Percentiles rank a stretch among this genome's conserved stretches.
Evolutionary conservation across 2,113 vertebrate species (phyloP).

Genomic region (Phrynosoma blainvillii): DNA sequence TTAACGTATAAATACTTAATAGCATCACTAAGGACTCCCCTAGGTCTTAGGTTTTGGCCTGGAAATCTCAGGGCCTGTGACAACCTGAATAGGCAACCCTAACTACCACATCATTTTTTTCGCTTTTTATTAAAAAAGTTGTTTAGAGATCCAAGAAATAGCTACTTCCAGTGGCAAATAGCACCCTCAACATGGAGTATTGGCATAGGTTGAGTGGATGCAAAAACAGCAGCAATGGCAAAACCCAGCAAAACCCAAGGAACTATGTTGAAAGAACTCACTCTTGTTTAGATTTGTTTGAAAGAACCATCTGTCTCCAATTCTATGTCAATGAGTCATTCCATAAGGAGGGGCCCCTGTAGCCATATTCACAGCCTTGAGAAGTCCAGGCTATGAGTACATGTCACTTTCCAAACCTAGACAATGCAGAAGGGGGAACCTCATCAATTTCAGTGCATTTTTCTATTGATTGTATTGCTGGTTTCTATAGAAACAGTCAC

Average conservation of each 20-base stretch:
- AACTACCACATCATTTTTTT: not conserved
- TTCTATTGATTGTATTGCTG: slow-evolving; percentile 69
- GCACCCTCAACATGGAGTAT: too few relatives aligned
- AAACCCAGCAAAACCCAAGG: too few relatives aligned
- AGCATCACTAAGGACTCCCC: too few relatives aligned
- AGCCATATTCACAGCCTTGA: not conserved
- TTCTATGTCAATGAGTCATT: not conserved
- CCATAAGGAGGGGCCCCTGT: not conserved
- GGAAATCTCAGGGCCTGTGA: not conserved
- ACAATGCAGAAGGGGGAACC: slow-evolving; percentile 45
- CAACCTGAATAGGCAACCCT: too few relatives aligned
- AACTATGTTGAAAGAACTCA: too few relatives aligned
- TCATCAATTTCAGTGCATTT: slow-evolving; percentile 40
- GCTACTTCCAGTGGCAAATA: too few relatives aligned
- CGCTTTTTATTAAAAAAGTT: not conserved
- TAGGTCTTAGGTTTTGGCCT: not conserved
- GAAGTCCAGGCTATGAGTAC: not conserved
- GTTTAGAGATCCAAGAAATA: too few relatives aligned
- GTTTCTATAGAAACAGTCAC: slow-evolving; percentile 73
- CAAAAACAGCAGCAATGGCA: too few relatives aligned
- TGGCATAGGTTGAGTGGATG: too few relatives aligned
- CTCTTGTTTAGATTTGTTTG: too few relatives aligned
- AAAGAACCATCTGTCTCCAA: too few relatives aligned
- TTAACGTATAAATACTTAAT: too few relatives aligned
- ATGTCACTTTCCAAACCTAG: slow-evolving; percentile 12